Evolutionary conservation across 2,888 invertebrate species (phyloP), one percentile per base, ranked within the genome.

Genomic region (Parnassius apollo): DNA sequence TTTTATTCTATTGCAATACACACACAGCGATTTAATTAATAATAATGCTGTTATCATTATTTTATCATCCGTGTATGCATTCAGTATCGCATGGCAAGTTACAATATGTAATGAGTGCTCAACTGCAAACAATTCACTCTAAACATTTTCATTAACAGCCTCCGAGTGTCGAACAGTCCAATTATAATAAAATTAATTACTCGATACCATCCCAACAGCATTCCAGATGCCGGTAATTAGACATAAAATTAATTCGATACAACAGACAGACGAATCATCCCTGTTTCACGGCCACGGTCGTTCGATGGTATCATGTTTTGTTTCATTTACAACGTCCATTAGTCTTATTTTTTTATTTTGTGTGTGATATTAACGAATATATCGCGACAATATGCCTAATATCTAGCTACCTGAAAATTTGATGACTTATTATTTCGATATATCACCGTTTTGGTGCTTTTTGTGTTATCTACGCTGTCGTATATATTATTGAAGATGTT

Each of bases 181-280:
- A 73, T 77, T 70, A 70, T 66, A 70, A 71, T 69, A 64, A 69
- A 67, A 69, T 69, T 71, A 65, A 71, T 68, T 70, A 63, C 67
- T 73, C 75, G 75, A 73, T 75, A 76, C 75, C 76, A 76, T 65
- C 65, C 68, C 66, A 68, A 68, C 66, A 70, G 66, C 64, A 61
- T 65, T 46, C 70, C 80, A 81, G 70, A 78, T 82, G 80, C 72
- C 67, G 59, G 42, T 64, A 46, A 70, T 71, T 69, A 73, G 74
- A 74, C 75, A 78, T 80, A 80, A 79, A 81, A 78, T 69, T 77
- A 80, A 81, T 83, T 82, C 80, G 77, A 80, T 78, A 69, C 48
- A 63, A 66, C 71, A 68, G 71, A 69, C 74, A 75, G 72, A 72
- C 70, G 65, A 66, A 71, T 69, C 70, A 67, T 71, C 75, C 62